A percentile compares a stretch with the other conserved stretches of the same genome.
Conservation (phyloP, 2,888 invertebrate genomes). For the Galerucella pusilla region DNA sequence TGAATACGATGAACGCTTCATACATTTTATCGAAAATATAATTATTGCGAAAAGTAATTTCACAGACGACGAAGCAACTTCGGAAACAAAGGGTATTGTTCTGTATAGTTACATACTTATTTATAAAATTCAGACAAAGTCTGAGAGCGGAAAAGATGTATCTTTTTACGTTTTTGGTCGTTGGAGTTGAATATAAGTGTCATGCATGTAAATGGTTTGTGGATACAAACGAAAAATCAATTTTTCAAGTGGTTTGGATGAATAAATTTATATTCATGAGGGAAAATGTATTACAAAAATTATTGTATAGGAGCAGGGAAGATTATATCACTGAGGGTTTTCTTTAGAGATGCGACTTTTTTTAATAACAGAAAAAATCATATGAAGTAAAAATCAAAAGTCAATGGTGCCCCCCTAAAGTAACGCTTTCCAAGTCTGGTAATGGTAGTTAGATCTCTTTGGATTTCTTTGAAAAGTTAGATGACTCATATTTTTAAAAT, state of each 20-base stretch:
- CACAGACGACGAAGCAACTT: background rate
- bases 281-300: background rate
- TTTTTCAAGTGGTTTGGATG: background rate
- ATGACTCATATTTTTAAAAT: no score
- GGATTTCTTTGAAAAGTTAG: no score
- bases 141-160: slow-evolving; percentile 10
- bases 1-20: background rate
- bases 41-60: background rate
- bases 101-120: slow-evolving; percentile 25
- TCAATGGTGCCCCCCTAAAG: no score
- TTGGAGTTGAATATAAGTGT: slow-evolving; percentile 10
- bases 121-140: slow-evolving; percentile 35
- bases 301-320: background rate
- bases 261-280: slow-evolving; percentile 11
- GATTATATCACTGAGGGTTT: background rate
- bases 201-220: slow-evolving; percentile 9
- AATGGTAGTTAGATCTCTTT: no score
- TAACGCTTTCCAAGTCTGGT: no score
- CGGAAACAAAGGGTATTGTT: slow-evolving; percentile 35
- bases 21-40: background rate
- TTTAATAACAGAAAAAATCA: no score
- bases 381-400: no score
- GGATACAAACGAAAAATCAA: slow-evolving; percentile 1
- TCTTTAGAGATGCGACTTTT: no score
- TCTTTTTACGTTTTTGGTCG: slow-evolving; percentile 16